Evolutionary conservation across 1,140 invertebrate genomes (phyloP), one percentile per base, ranked within the genome.

Genomic region (Lineus longissimus): DNA sequence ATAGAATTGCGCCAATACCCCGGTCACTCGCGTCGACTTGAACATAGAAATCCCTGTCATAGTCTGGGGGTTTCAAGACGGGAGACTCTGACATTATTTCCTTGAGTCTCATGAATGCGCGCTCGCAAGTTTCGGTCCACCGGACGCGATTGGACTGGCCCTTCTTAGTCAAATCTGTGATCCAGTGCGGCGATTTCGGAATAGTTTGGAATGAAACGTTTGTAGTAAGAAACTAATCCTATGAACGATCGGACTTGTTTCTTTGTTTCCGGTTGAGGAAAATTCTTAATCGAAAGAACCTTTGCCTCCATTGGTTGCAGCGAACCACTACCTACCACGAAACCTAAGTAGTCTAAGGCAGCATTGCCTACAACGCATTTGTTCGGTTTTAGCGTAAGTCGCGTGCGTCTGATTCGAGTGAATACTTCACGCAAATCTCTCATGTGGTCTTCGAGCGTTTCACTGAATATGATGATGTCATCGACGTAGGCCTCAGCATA

Each of bases 1-100:
- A 23, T 15, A 74, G 56, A 17, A 71, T 64, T 30, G 63, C 66
- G 2, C 72, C 72, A 4, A 75, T 29, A 23, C 64, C 57, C 55
- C 19, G 22, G 27, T 57, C 57, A 15, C 51, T 36, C n/a, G 61
- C 54, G 59, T 64, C 71, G 0, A 75, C 77, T 40, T 77, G 73
- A 33, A 73, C 33, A 55, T 59, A 64, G 31, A 69, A 81, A 71
- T 45, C 69, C 70, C 69, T 78, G 76, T 11, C 76, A 56, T 64
- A 77, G 79, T 55, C 72, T 54, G 68, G 71, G 69, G 64, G 74
- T 71, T 56, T 76, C 23, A 61, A 66, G 29, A 78, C 75, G 4
- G 30, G 63, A 25, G 43, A 58, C 15, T 55, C 62, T 0, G 57
- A 55, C 2, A 83, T 33, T 4, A 40, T 55, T 19, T 61, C 43